Base-by-base conservation (phyloP, 2,113 vertebrate species). In the Sylvilagus bachmani region DNA sequence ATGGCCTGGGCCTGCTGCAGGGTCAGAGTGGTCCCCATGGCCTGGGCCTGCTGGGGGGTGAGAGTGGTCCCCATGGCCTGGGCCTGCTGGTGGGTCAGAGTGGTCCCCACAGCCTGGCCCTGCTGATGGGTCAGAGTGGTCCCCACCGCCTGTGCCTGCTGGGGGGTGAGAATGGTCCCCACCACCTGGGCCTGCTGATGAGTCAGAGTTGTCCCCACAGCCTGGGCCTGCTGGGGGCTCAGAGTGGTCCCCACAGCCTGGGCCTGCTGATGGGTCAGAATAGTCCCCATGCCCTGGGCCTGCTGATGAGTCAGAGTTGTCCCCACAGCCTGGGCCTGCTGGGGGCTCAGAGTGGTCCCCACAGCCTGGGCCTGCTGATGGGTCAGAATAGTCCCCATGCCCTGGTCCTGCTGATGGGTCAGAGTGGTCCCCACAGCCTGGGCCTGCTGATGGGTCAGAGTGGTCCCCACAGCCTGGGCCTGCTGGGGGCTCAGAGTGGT, bases 321-420 rank as follows among this genome's bases (percentile, higher is more conserved):
- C n/a, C n/a, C n/a, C n/a, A n/a, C n/a, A n/a, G n/a, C n/a, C n/a
- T n/a, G n/a, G n/a, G n/a, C n/a, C n/a, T n/a, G n/a, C n/a, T n/a
- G n/a, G n/a, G n/a, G n/a, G n/a, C n/a, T n/a, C 38, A 38, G 25
- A 17, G n/a, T 17, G 7, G 74, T 22, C 0, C 44, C 38, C 2
- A 0, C 11, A 11, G 22, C 1, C 9, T 66, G 44, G 5, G 13
- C 33, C 73, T 79, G 49, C 10, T 79, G 0, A 33, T 79, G 58
- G 0, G 78, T 91, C 0, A 75, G 10, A 0, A 58, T 31, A 10
- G 51, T 27, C 24, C 49, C 11, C 11, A 0, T 4, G 0, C 1
- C 5, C 25, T 58, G 38, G 0, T 38, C 1, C 1, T 93, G 31
- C 3, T 87, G 0, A 29, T n/a, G 11, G 3, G 25, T 88, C 3